These are phyloP conservation scores for Rhodinocichla rosea DNA, from an alignment of 2,113 vertebrate species.

Conservation along the genomic window DNA sequence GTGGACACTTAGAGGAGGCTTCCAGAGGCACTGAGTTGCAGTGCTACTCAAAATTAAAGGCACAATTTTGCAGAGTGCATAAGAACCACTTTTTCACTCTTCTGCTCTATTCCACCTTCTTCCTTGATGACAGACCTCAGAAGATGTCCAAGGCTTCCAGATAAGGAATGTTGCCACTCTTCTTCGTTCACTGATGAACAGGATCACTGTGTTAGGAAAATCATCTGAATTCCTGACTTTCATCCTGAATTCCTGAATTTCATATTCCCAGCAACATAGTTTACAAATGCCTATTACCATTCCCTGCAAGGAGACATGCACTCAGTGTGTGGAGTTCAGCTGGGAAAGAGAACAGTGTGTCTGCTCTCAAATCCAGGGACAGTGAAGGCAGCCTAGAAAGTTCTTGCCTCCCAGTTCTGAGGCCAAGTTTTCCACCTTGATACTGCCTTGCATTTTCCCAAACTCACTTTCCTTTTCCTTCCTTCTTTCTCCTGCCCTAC, in stretches of 20 bases:
- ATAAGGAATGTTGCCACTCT: neutral
- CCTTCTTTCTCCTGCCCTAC: neutral
- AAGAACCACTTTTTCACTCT: neutral
- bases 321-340: neutral
- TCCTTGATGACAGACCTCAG: neutral
- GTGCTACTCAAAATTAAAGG: neutral
- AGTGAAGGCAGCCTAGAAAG: neutral
- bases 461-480: neutral
- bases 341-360: neutral
- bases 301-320: fast-evolving
- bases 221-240: neutral
- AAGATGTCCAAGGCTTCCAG: neutral
- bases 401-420: neutral
- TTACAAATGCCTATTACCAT: neutral
- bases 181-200: neutral
- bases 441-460: neutral
- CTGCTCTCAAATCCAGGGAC: neutral
- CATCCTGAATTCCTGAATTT: neutral
- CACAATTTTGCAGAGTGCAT: fast-evolving
- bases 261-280: neutral
- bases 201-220: neutral
- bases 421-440: neutral
- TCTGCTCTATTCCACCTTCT: neutral
- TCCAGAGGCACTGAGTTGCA: neutral
- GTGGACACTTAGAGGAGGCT: neutral